Evolutionary conservation across 1,140 invertebrate species (phyloP), one percentile per base, ranked within the genome.

Genomic region (Acyrthosiphon pisum): DNA sequence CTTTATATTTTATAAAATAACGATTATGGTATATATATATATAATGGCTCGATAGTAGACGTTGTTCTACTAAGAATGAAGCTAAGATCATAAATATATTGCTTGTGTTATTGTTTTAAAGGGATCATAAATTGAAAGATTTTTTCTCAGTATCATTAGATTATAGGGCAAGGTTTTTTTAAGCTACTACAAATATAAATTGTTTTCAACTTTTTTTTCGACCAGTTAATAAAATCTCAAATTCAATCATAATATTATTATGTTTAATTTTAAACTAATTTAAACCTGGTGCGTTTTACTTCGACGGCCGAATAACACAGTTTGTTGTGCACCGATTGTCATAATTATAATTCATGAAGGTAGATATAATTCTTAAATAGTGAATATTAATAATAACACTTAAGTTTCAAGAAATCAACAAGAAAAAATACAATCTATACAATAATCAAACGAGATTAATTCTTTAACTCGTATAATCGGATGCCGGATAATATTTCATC

Each of bases 401-500:
- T 35, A 18, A 18, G 4, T 76, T 18, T n/a, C 18, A 76, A 76
- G n/a, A 76, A n/a, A 20, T n/a, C 9, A n/a, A n/a, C 11, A 14
- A 18, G 3, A n/a, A n/a, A 46, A 14, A 86, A 6, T 46, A n/a
- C n/a, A 44, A 87, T 48, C 9, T 87, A 18, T 87, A 46, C n/a
- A 30, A n/a, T 7, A n/a, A 46, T 41, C 37, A 41, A 44, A 84
- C n/a, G n/a, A 76, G 3, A 44, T 84, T 84, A 44, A 44, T 84
- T 41, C 8, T 30, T n/a, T 44, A 84, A 9, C 83, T 26, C 23
- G 18, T 84, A 44, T 87, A 20, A 46, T 87, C 14, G 23, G 6
- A 30, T n/a, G 6, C 26, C n/a, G 41, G 84, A 87, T 46, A 87
- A 87, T 87, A 87, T 87, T 87, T 46, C 44, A 46, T 87, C 84